These are phyloP conservation scores for Harpalus rufipes DNA, from an alignment of 2,888 invertebrate genomes.

Conservation along the genomic window DNA sequence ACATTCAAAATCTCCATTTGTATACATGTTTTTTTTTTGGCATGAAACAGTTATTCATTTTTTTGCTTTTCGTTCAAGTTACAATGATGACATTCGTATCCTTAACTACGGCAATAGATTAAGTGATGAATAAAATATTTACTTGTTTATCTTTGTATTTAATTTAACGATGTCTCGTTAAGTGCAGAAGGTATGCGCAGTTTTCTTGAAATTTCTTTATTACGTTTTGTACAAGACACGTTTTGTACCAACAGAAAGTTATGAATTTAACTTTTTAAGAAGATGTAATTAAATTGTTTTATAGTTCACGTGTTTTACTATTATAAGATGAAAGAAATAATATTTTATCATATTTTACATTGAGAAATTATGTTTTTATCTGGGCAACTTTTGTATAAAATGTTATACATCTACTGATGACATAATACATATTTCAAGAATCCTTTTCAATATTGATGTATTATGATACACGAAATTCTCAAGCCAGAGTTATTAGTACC, in stretches of 20 bases:
- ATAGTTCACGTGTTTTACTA: background rate
- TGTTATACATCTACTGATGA: background rate
- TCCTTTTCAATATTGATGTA: too few relatives aligned
- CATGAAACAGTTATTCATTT: slow-evolving; percentile 23
- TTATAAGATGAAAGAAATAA: background rate
- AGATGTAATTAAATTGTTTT: slow-evolving; percentile 3
- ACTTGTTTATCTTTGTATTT: slow-evolving; percentile 35
- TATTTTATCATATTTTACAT: background rate
- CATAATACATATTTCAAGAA: too few relatives aligned
- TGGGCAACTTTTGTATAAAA: background rate
- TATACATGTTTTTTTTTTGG: background rate
- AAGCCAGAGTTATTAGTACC: too few relatives aligned
- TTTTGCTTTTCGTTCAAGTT: background rate
- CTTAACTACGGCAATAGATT: slow-evolving; percentile 8
- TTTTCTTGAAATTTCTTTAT: background rate
- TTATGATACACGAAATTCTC: too few relatives aligned
- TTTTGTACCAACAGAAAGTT: background rate
- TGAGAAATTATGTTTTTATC: background rate
- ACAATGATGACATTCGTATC: background rate
- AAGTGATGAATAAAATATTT: slow-evolving; percentile 24
- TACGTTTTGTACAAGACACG: background rate
- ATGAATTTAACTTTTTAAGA: background rate
- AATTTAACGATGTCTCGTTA: slow-evolving; percentile 40
- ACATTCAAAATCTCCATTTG: background rate
- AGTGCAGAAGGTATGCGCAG: background rate